phyloP scores from a whole-genome alignment of 2,797 vertebrate genomes.

The Martes flavigula region DNA sequence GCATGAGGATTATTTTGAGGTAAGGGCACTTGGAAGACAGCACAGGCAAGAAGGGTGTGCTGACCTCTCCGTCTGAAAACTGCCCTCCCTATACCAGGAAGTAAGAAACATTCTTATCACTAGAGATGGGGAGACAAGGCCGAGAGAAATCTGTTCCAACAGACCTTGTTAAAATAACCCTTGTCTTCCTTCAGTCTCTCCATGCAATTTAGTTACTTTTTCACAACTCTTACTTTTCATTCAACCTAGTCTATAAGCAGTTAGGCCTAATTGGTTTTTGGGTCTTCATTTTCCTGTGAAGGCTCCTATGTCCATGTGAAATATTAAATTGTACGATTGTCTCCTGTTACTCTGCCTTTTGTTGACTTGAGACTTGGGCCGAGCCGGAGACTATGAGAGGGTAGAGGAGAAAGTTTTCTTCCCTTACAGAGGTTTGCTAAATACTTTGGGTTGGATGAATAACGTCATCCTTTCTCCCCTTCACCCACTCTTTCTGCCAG shows the following conservation, averaged over 20 bases:
- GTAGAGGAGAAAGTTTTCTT: background rate
- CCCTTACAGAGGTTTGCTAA: background rate
- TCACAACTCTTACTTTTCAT: background rate
- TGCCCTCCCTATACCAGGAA: background rate
- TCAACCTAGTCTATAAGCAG: background rate
- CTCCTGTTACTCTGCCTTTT: background rate
- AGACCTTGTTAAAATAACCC: background rate
- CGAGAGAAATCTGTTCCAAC: background rate
- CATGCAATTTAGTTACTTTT: background rate
- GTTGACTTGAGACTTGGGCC: background rate
- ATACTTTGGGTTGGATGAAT: background rate
- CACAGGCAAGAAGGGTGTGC: background rate
- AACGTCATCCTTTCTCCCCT: background rate
- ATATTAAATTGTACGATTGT: background rate
- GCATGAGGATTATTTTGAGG: background rate
- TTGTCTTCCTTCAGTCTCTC: background rate
- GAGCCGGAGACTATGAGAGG: background rate
- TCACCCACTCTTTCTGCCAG: background rate
- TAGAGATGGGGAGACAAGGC: background rate
- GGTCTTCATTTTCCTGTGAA: background rate
- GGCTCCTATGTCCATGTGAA: background rate
- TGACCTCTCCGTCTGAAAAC: background rate
- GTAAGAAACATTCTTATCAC: background rate
- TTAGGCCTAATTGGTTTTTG: background rate
- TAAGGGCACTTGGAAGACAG: background rate